A percentile compares a stretch with the other conserved stretches of the same genome.
Conservation (phyloP, 2,888 invertebrate species). For the Caenorhabditis macrosperma region DNA sequence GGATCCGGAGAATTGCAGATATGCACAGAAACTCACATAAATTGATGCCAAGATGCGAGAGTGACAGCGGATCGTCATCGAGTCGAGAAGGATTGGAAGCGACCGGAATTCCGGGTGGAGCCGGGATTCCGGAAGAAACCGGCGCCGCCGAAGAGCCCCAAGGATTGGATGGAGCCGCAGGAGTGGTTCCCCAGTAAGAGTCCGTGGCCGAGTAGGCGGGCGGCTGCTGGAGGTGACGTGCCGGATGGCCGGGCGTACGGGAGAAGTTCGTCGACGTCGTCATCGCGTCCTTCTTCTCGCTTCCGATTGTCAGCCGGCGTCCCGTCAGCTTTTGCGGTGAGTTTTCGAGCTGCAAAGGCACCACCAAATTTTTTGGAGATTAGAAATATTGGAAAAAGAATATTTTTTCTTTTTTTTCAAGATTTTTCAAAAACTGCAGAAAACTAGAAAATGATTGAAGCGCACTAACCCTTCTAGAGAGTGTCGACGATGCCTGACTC, state of each 20-base stretch:
- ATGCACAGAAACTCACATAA: constrained; percentile 9
- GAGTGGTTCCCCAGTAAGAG: too few relatives aligned
- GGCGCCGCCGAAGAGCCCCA: constrained; percentile 15
- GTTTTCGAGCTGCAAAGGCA: constrained; percentile 18
- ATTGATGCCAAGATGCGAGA: constrained; percentile 52
- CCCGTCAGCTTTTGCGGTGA: constrained; percentile 19
- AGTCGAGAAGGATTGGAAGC: not conserved
- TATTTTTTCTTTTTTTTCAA: not conserved
- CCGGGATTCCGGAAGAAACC: not conserved
- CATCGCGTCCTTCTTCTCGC: constrained; percentile 44
- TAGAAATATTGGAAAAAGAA: not conserved
- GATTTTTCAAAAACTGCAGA: too few relatives aligned
- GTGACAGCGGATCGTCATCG: constrained; percentile 37
- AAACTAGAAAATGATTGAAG: too few relatives aligned
- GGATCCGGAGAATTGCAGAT: not conserved
- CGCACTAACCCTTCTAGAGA: constrained; percentile 38
- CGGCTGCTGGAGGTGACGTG: too few relatives aligned
- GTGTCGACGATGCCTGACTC: constrained; percentile 40
- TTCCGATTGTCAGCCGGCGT: constrained; percentile 56
- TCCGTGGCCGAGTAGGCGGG: too few relatives aligned
- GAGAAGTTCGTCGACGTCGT: constrained; percentile 13
- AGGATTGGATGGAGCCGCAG: not conserved
- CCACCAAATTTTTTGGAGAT: not conserved
- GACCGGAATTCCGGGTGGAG: not conserved
- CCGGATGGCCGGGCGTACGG: constrained; percentile 43